These are phyloP conservation scores for Silurus meridionalis DNA, from an alignment of 2,113 vertebrate species.

Conservation along the genomic window DNA sequence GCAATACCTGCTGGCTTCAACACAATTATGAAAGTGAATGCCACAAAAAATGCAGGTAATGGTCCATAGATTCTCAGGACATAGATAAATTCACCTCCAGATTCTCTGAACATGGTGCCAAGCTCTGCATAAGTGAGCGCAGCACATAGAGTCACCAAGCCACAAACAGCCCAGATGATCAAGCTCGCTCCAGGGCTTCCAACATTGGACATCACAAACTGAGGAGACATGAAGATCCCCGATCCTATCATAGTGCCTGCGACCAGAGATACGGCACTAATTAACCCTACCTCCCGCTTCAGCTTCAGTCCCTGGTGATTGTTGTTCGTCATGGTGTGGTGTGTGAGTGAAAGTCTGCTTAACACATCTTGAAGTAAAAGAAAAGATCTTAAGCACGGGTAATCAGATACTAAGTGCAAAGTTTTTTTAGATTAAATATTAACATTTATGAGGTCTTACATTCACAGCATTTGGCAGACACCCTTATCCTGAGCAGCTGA, in stretches of 20 bases:
- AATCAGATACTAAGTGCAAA: conserved; percentile 23
- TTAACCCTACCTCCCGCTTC: conserved; percentile 65
- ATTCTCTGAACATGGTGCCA: conserved; percentile 78
- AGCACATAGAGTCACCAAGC: conserved; percentile 72
- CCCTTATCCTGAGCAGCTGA: no score
- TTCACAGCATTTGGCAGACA: no score
- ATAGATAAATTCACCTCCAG: conserved; percentile 83
- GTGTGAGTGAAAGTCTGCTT: background rate
- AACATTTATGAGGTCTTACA: conserved; percentile 24
- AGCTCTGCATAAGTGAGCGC: conserved; percentile 80
- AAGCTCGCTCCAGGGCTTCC: conserved; percentile 81
- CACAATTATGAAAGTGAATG: conserved; percentile 72
- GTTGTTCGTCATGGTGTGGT: conserved; percentile 50
- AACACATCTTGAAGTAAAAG: background rate
- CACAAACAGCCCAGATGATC: conserved; percentile 77
- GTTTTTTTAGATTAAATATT: conserved; percentile 37
- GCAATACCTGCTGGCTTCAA: conserved; percentile 72
- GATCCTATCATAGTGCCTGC: conserved; percentile 83
- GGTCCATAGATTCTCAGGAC: conserved; percentile 78
- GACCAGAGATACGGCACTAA: conserved; percentile 73
- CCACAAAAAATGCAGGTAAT: conserved; percentile 77
- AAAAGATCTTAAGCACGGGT: background rate
- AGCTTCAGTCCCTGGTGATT: conserved; percentile 50
- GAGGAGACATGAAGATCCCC: conserved; percentile 76
- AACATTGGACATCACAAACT: conserved; percentile 73